These are phyloP conservation scores for Anthonomus grandis DNA, from an alignment of 1,140 invertebrate species.

Conservation along the genomic window DNA sequence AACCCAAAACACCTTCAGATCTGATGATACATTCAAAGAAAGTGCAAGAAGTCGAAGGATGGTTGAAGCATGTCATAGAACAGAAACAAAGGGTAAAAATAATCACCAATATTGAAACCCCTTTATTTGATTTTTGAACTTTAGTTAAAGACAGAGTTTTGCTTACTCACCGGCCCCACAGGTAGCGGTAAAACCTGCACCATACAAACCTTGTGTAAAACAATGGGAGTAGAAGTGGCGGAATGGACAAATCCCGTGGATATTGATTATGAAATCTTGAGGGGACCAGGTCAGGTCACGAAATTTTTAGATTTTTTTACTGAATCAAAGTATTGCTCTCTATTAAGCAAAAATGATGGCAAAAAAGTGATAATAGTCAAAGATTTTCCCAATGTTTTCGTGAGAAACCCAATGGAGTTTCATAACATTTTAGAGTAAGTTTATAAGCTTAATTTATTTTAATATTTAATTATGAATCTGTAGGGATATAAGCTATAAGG, in stretches of 20 bases:
- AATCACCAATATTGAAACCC: not conserved
- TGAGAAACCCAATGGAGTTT: slow-evolving; percentile 60
- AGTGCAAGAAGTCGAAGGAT: slow-evolving; percentile 53
- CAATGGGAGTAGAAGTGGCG: slow-evolving; percentile 56
- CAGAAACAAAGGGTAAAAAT: not conserved
- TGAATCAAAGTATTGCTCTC: slow-evolving; percentile 64
- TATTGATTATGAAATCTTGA: slow-evolving; percentile 48
- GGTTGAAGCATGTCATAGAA: slow-evolving; percentile 17
- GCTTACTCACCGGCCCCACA: slow-evolving; percentile 64
- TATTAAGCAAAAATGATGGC: slow-evolving; percentile 50
- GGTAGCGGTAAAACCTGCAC: slow-evolving; percentile 70
- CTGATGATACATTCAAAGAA: slow-evolving; percentile 62
- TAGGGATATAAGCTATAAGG: slow-evolving; percentile 60
- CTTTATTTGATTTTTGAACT: no score
- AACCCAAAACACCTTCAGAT: slow-evolving; percentile 53
- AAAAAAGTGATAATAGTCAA: slow-evolving; percentile 64
- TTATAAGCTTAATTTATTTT: not conserved
- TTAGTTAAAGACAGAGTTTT: slow-evolving; percentile 50
- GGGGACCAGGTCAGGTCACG: slow-evolving; percentile 57
- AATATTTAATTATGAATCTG: slow-evolving; percentile 38
- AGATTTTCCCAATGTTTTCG: slow-evolving; percentile 70
- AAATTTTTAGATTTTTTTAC: slow-evolving; percentile 66
- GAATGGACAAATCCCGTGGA: slow-evolving; percentile 75
- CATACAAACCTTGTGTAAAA: slow-evolving; percentile 57
- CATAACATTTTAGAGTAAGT: slow-evolving; percentile 61